Evolutionary conservation across 2,113 vertebrate species (phyloP), one percentile per base, ranked within the genome.

Genomic region (Oreochromis tanganicae): DNA sequence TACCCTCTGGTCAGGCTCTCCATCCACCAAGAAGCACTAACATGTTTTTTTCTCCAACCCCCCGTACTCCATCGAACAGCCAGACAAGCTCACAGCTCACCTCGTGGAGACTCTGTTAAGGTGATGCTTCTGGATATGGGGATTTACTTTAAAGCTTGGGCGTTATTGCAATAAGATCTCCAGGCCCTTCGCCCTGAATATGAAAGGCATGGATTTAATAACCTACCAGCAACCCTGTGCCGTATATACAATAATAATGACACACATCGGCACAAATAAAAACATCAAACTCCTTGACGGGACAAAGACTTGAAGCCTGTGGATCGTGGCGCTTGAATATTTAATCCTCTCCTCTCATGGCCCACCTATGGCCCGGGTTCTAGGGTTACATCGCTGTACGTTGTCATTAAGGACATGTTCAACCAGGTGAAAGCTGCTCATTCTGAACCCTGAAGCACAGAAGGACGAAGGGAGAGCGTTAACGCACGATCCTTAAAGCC

Each of bases 271-370:
- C 52, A 85, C 83, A 88, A 75, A 54, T 48, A 27, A 59, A 61
- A 54, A 83, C 5, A 9, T 46, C 68, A 80, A 61, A 38, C 68
- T 71, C 34, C 75, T 50, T 10, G 52, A 73, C 66, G 11, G 68
- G 80, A 90, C 91, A 85, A 87, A 84, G 63, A 82, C 82, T 63
- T 83, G 61, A 86, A 87, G 82, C 54, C 87, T 52, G 73, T 83
- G 83, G 61, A 84, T 73, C 3, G 9, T 27, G 5, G 78, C 48
- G 43, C 89, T 93, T 95, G 78, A 93, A 94, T 94, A 92, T 94
- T 95, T 93, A 84, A 95, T 91, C 4, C 3, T 84, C 68, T 52
- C 11, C 84, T 87, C 83, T 85, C 61, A n/a, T 6, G 2, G 79
- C 50, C 61, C 36, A 55, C 78, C 88, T 89, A 55, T 63, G 87